Evolutionary conservation across 2,888 invertebrate genomes (phyloP).

Genomic region (Glomeris marginata): DNA sequence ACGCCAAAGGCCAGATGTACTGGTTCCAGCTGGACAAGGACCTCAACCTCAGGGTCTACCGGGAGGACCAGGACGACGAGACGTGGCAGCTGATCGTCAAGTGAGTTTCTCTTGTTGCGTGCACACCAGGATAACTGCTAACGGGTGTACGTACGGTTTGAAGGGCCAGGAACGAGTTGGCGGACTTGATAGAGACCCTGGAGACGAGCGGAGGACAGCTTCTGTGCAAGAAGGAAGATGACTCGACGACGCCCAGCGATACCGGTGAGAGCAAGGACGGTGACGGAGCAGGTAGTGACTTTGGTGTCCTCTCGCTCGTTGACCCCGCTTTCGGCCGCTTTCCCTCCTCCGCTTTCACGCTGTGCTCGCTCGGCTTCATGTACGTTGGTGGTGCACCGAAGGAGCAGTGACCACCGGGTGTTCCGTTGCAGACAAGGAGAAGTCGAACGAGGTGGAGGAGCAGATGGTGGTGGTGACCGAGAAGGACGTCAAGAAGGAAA

Average conservation of each 20-base stretch:
- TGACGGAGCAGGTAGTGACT: too few relatives aligned
- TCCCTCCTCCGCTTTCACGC: too few relatives aligned
- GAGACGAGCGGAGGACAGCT: constrained; percentile 51
- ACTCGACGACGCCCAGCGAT: constrained; percentile 24
- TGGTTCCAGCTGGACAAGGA: constrained; percentile 85
- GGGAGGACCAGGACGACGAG: constrained; percentile 92
- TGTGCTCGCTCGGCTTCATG: too few relatives aligned
- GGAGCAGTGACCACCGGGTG: too few relatives aligned
- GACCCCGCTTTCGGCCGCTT: too few relatives aligned
- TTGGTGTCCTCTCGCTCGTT: too few relatives aligned
- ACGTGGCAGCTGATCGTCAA: constrained; percentile 84
- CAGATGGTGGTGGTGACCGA: too few relatives aligned
- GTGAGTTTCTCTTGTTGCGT: constrained; percentile 35
- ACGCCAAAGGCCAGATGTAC: constrained; percentile 78
- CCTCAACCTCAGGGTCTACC: constrained; percentile 78
- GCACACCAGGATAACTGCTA: not conserved
- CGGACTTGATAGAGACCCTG: constrained; percentile 57
- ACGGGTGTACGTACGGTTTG: not conserved
- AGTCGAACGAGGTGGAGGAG: too few relatives aligned
- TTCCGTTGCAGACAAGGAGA: too few relatives aligned
- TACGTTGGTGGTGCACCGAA: too few relatives aligned
- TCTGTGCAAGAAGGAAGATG: constrained; percentile 44
- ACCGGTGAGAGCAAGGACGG: constrained; percentile 18
- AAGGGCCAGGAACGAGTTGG: constrained; percentile 65
- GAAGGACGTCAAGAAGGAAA: too few relatives aligned